Percentiles rank a stretch among this genome's conserved stretches.
Evolutionary conservation across 1,140 invertebrate species (phyloP).

Genomic region (Palaemon carinicauda): DNA sequence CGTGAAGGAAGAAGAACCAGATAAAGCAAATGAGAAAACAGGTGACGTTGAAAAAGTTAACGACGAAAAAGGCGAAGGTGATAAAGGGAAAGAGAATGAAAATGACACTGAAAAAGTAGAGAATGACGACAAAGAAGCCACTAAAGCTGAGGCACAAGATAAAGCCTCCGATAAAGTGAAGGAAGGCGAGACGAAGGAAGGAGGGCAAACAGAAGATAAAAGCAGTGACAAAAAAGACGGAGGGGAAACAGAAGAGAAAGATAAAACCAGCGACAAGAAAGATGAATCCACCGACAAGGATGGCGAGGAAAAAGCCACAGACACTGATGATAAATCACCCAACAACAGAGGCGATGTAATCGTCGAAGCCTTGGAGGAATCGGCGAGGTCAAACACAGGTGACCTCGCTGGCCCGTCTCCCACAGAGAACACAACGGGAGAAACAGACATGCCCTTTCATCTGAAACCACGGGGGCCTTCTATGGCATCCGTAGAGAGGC

Average conservation of each 20-base stretch:
- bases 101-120: neutral
- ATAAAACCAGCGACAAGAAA: neutral
- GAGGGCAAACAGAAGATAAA: neutral
- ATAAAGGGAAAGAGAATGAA: neutral
- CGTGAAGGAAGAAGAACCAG: neutral
- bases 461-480: slow-evolving; percentile 21
- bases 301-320: neutral
- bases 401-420: neutral
- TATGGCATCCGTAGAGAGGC: slow-evolving; percentile 35
- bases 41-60: neutral
- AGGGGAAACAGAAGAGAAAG: neutral
- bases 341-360: slow-evolving; percentile 19
- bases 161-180: neutral
- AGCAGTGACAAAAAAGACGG: neutral
- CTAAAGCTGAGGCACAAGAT: neutral
- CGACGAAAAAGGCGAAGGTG: neutral
- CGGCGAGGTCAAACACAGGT: slow-evolving; percentile 28
- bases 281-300: neutral
- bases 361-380: slow-evolving; percentile 34
- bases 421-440: neutral
- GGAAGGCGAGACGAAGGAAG: neutral
- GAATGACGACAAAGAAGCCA: neutral
- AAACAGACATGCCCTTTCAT: slow-evolving; percentile 34
- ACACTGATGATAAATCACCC: neutral
- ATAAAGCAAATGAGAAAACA: neutral